These are phyloP conservation scores for Aix galericulata DNA, from an alignment of 2,113 vertebrate genomes.

Conservation along the genomic window DNA sequence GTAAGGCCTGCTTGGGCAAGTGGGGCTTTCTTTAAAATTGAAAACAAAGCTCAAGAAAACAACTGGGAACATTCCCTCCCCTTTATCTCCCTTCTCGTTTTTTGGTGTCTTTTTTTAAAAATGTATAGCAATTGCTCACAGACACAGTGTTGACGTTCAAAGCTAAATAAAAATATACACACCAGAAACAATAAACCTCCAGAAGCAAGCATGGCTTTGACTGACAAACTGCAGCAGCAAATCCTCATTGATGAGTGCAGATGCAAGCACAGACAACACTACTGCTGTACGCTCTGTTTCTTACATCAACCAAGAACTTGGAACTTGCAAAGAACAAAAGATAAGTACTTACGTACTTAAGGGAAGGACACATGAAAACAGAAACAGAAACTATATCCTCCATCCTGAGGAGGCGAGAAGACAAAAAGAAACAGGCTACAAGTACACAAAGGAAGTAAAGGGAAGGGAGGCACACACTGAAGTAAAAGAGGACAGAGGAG, in stretches of 20 bases:
- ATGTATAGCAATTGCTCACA: background rate
- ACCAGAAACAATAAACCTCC: background rate
- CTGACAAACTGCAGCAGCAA: background rate
- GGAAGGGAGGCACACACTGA: fast-evolving
- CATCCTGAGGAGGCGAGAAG: background rate
- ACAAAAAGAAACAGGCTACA: background rate
- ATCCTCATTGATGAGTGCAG: background rate
- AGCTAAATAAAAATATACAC: background rate
- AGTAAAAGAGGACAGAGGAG: background rate
- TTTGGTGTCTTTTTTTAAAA: background rate
- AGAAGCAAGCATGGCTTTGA: background rate
- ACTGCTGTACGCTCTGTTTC: background rate
- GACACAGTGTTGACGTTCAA: background rate
- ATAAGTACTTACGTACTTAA: background rate
- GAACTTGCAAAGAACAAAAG: background rate
- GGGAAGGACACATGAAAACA: background rate
- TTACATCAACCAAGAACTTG: background rate
- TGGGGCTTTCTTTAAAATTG: background rate
- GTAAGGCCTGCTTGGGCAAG: background rate
- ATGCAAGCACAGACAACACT: background rate
- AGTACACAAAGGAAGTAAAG: background rate
- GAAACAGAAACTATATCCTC: background rate
- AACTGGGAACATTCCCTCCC: background rate
- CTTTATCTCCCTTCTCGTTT: background rate
- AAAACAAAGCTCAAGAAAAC: background rate